Evolutionary conservation across 2,113 vertebrate species (phyloP), one percentile per base, ranked within the genome.

Genomic region (Pseudolaguvia tuberculata): DNA sequence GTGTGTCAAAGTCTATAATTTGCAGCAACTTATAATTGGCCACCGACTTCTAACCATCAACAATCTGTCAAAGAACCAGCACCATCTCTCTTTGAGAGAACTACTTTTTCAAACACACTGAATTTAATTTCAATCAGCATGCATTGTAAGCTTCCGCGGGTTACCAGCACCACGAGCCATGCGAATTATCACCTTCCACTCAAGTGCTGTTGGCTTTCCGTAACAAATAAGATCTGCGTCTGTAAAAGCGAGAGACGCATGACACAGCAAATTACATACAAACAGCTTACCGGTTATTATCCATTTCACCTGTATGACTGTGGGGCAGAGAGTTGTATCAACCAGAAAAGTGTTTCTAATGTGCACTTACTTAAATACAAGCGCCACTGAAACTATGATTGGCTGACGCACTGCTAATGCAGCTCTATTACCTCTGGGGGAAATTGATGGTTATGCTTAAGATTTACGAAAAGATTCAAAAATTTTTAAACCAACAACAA

Each of bases 91-190:
- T n/a, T n/a, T 6, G 15, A 70, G 39, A 39, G 75, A 48, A 29
- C 57, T 53, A 48, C 55, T 18, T 53, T 31, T 35, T 11, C 21
- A 11, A 70, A 29, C 66, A 27, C 56, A 12, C 45, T 14, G 39
- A 48, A 48, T 70, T 62, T 62, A 76, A 76, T 71, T 70, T 57
- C 57, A 77, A 77, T 77, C 75, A 77, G 67, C 67, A 23, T 14
- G 67, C 68, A 70, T 77, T 77, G 75, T 77, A 67, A n/a, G 35
- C 45, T 62, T 45, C 48, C 35, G 20, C 53, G 56, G 75, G 67
- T 77, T 77, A 47, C 57, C 23, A 12, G 35, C 45, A 66, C 68
- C 21, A 48, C 42, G 57, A 70, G 66, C 57, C 67, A 31, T 55
- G 23, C 12, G 39, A 77, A 63, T 71, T 71, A 77, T 48, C 45